These are phyloP conservation scores for Calameuta pallipes DNA, from an alignment of 2,888 invertebrate genomes.

Conservation along the genomic window DNA sequence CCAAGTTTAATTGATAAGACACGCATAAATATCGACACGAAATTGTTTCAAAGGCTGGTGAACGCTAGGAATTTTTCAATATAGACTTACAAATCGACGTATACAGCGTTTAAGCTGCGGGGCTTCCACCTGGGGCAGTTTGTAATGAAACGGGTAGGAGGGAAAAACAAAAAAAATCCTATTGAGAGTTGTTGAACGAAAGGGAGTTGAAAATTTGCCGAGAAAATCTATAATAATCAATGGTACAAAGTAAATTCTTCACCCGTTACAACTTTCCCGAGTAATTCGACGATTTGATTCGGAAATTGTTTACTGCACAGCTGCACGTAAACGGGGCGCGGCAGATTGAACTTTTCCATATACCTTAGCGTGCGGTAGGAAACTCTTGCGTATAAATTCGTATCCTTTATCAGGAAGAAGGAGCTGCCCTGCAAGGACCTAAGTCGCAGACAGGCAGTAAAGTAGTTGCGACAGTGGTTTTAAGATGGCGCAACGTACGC, in stretches of 20 bases:
- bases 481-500: not conserved
- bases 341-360: not conserved
- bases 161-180: not conserved
- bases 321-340: not conserved
- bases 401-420: not conserved
- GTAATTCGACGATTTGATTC: not conserved
- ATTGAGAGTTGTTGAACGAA: not conserved
- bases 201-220: not conserved
- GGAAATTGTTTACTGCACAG: not conserved
- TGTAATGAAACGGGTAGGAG: not conserved
- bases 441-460: not conserved
- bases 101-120: not conserved
- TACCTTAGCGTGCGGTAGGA: not conserved
- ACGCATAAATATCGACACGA: not conserved
- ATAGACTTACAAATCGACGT: not conserved
- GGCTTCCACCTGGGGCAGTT: no score
- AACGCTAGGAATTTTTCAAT: conserved; percentile 1
- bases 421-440: not conserved
- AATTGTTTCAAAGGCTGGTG: not conserved
- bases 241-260: not conserved
- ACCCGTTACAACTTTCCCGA: not conserved
- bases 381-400: not conserved
- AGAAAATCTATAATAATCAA: not conserved
- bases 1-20: conserved; percentile 3
- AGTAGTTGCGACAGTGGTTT: not conserved